Percentiles rank a stretch among this genome's conserved stretches.
Evolutionary conservation across 2,113 vertebrate species (phyloP).

Genomic region (Pseudorhombus dupliciocellatus): DNA sequence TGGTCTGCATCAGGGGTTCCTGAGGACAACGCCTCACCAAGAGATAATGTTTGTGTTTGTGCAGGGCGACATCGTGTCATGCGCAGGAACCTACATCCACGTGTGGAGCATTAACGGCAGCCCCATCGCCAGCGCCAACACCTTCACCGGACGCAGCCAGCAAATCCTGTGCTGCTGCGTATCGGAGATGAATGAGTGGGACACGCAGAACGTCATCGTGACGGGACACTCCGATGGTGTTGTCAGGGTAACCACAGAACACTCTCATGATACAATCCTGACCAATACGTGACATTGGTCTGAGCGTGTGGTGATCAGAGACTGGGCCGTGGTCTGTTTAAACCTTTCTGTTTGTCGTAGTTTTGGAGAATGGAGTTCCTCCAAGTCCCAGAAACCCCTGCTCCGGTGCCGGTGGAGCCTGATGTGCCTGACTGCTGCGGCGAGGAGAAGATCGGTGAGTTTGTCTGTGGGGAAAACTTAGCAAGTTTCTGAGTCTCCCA

Average conservation of each 20-base stretch:
- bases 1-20: not conserved
- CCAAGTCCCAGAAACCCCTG: conserved; percentile 97
- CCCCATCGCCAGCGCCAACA: conserved; percentile 94
- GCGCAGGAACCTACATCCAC: conserved; percentile 94
- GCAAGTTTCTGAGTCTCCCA: too few relatives aligned
- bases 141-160: conserved; percentile 95
- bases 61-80: conserved; percentile 96
- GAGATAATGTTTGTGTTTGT: not conserved
- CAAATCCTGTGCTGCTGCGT: conserved; percentile 96
- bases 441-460: conserved; percentile 92
- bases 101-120: conserved; percentile 99
- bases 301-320: too few relatives aligned
- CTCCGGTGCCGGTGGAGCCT: conserved; percentile 88
- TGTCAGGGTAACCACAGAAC: conserved; percentile 85
- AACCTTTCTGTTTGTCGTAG: conserved; percentile 67
- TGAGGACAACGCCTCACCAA: not conserved
- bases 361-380: conserved; percentile 99
- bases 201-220: conserved; percentile 97
- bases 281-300: too few relatives aligned
- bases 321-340: too few relatives aligned
- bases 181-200: conserved; percentile 99
- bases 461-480: too few relatives aligned
- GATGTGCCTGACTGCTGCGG: conserved; percentile 91
- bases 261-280: too few relatives aligned
- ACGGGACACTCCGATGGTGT: conserved; percentile 97